Conservation (phyloP, 1,140 invertebrate genomes). For the Trachymyrmex cornetzi region DNA sequence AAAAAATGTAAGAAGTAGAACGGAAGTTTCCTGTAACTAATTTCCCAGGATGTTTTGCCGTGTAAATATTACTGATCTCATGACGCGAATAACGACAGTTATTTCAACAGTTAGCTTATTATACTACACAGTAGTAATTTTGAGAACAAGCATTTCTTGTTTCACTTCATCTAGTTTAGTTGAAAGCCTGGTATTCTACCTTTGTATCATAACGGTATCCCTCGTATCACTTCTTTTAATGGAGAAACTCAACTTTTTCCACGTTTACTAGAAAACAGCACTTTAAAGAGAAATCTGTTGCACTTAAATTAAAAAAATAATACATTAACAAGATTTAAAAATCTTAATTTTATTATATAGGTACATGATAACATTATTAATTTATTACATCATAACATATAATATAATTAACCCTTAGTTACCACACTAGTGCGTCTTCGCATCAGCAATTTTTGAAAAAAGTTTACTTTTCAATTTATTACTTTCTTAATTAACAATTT, state of each 20-base stretch:
- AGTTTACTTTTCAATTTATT: too few species aligned
- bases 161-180: constrained; percentile 8
- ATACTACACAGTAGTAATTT: neutral
- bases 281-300: neutral
- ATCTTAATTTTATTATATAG: neutral
- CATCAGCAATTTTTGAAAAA: too few species aligned
- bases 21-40: neutral
- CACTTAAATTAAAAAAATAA: neutral
- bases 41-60: neutral
- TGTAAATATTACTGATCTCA: constrained; percentile 26
- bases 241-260: neutral
- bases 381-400: neutral
- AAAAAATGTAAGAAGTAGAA: constrained; percentile 3
- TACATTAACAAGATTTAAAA: neutral
- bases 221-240: neutral
- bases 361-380: neutral
- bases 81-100: constrained; percentile 9
- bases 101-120: constrained; percentile 16
- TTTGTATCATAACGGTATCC: constrained; percentile 14
- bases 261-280: neutral
- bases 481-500: too few species aligned
- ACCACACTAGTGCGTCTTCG: too few species aligned
- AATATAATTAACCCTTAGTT: too few species aligned
- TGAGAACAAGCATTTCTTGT: constrained; percentile 22
- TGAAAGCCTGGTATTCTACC: neutral